These are phyloP conservation scores for Tenebrosternarchus preto DNA, from an alignment of 2,113 vertebrate genomes.

Conservation along the genomic window DNA sequence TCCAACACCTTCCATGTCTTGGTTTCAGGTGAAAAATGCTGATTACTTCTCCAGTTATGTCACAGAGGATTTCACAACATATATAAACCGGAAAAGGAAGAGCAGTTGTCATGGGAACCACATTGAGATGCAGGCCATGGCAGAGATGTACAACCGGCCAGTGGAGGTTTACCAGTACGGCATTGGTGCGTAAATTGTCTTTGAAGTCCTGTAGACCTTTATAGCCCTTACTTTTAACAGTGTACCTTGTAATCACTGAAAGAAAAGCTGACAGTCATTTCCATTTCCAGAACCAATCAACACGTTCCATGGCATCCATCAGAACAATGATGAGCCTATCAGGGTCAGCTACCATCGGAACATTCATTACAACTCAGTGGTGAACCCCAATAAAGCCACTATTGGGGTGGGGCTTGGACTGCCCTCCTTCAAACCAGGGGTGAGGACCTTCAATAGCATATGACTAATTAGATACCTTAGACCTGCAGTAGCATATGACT, in stretches of 20 bases:
- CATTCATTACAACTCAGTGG: constrained; percentile 96
- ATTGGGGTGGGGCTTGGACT: constrained; percentile 91
- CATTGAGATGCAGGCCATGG: constrained; percentile 98
- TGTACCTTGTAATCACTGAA: background rate
- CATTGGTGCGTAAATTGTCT: constrained; percentile 71
- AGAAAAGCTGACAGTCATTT: background rate
- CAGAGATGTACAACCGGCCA: constrained; percentile 93
- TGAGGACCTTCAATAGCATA: constrained; percentile 54
- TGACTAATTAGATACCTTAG: background rate
- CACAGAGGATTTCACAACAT: constrained; percentile 92
- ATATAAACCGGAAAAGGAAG: constrained; percentile 94
- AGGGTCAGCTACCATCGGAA: constrained; percentile 94
- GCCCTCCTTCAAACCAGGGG: constrained; percentile 92
- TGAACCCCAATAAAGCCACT: constrained; percentile 94
- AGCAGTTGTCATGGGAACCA: constrained; percentile 95
- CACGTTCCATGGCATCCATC: constrained; percentile 94
- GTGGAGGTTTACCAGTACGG: constrained; percentile 92
- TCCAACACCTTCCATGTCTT: background rate
- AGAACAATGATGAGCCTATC: constrained; percentile 93
- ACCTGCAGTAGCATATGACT: background rate
- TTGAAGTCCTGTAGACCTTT: background rate
- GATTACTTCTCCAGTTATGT: constrained; percentile 96
- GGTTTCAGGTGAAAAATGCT: constrained; percentile 86
- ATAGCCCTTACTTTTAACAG: background rate
- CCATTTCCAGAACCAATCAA: constrained; percentile 86